These are phyloP conservation scores for Clusia tigrina DNA, from an alignment of 2,888 invertebrate genomes.

Conservation along the genomic window DNA sequence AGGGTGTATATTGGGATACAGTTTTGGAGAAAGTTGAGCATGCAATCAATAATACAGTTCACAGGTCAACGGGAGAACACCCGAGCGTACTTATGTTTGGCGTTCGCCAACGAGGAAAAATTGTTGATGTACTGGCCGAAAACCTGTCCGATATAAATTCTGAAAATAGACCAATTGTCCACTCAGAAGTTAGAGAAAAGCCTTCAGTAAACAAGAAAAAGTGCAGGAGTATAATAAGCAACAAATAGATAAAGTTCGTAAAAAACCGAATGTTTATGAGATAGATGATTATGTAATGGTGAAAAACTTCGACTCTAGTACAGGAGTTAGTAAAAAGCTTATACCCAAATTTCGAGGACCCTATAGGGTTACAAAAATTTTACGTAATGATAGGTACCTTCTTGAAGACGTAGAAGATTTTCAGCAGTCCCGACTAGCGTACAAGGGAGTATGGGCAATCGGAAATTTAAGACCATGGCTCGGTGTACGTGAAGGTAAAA, in stretches of 20 bases:
- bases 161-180: not conserved
- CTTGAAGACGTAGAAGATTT: slow-evolving; percentile 15
- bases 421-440: not conserved
- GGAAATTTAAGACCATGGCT: not conserved
- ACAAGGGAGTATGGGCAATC: not conserved
- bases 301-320: slow-evolving; percentile 15
- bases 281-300: slow-evolving; percentile 18
- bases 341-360: slow-evolving; percentile 15
- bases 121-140: not conserved
- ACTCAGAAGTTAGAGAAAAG: not conserved
- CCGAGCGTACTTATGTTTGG: slow-evolving; percentile 19
- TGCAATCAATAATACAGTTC: slow-evolving; percentile 16
- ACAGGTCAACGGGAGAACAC: not conserved
- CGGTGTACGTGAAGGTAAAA: no score
- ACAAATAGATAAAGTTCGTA: not conserved
- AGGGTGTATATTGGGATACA: not conserved
- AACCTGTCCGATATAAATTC: not conserved
- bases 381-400: slow-evolving; percentile 17
- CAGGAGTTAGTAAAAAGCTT: slow-evolving; percentile 16
- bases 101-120: not conserved
- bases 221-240: not conserved
- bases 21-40: not conserved
- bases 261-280: not conserved
- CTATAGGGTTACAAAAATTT: slow-evolving; percentile 7
- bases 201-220: not conserved